These are phyloP conservation scores for Hemicentrotus pulcherrimus DNA, from an alignment of 35 echinoderm and acorn worm genomes.

Conservation along the genomic window DNA sequence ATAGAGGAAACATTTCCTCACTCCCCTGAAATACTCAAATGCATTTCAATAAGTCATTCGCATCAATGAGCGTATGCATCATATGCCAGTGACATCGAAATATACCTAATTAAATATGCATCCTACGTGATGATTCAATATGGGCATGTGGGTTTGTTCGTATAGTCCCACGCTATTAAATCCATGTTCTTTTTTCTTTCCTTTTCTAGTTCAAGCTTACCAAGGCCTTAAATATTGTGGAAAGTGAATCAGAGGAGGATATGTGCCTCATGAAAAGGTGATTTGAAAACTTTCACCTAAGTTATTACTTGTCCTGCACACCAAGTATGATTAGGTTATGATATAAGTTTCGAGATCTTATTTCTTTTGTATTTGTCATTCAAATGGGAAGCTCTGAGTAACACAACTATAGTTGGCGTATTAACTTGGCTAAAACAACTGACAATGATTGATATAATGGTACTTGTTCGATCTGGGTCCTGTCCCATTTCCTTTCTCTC, in stretches of 20 bases:
- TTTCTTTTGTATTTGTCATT: too few relatives aligned
- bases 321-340: too few relatives aligned
- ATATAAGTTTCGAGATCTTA: too few relatives aligned
- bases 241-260: not conserved
- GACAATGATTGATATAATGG: too few relatives aligned
- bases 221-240: not conserved
- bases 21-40: too few relatives aligned
- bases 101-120: not conserved
- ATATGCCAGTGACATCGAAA: not conserved
- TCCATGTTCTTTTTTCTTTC: not conserved
- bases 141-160: not conserved
- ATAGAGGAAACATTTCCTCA: too few relatives aligned
- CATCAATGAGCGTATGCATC: not conserved
- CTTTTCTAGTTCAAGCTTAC: not conserved
- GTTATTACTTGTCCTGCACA: not conserved
- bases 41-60: too few relatives aligned
- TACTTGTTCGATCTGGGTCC: too few relatives aligned
- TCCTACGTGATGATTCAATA: not conserved
- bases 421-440: too few relatives aligned
- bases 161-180: not conserved
- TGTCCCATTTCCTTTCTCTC: too few relatives aligned
- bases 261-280: not conserved
- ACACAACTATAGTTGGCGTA: too few relatives aligned
- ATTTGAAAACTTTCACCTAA: not conserved
- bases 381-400: too few relatives aligned